A percentile compares a stretch with the other conserved stretches of the same genome.
Evolutionary conservation across 2,888 invertebrate genomes (phyloP).

Genomic region (Callyntrura guangdongensis): DNA sequence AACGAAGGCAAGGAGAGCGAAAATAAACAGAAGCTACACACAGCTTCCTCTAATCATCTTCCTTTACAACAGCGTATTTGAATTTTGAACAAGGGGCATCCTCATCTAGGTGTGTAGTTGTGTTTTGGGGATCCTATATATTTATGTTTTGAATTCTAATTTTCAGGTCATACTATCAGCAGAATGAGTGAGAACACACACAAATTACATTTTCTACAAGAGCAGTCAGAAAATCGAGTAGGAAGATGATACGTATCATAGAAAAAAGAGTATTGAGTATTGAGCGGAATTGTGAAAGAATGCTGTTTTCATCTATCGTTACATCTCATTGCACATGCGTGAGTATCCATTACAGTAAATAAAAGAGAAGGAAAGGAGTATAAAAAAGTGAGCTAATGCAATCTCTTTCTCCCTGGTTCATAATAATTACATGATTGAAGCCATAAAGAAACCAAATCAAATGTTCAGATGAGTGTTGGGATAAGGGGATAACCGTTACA

Average conservation of each 20-base stretch:
- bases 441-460: conserved; percentile 59
- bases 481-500: conserved; percentile 64
- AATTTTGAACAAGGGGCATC: background rate
- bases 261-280: conserved; percentile 1
- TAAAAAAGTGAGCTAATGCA: conserved; percentile 48
- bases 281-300: conserved; percentile 16
- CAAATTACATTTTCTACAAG: conserved; percentile 50
- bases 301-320: conserved; percentile 47
- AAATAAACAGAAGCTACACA: background rate
- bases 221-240: background rate
- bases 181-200: conserved; percentile 1
- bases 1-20: conserved; percentile 25
- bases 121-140: background rate
- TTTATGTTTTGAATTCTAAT: conserved; percentile 70
- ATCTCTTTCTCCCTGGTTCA: conserved; percentile 39
- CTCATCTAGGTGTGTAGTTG: background rate
- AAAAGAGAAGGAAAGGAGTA: conserved; percentile 51
- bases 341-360: conserved; percentile 56
- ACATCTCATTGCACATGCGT: conserved; percentile 72
- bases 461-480: conserved; percentile 60
- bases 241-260: conserved; percentile 30
- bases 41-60: background rate
- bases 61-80: background rate
- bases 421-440: conserved; percentile 51
- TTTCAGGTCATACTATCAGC: conserved; percentile 70